Base-by-base conservation (phyloP, 2,797 vertebrate genomes). In the Micropoecilia bifurca region DNA sequence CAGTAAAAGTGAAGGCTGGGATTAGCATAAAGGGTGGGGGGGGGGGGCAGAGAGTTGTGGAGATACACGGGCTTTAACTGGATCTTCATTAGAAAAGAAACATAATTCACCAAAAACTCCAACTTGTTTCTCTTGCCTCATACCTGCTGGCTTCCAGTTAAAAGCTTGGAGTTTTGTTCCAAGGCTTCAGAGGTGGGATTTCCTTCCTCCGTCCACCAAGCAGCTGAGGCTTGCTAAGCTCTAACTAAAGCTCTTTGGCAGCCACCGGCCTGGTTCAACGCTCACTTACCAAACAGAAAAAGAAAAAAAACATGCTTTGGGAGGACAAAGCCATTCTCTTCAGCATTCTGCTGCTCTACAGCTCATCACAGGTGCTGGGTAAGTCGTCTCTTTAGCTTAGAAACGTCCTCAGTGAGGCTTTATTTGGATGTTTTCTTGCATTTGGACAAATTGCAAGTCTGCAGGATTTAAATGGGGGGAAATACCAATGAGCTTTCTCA, bases 291-390 rank as follows among this genome's bases (percentile, higher is more conserved):
- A 75, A 84, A 75, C 8, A 48, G 47, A 50, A 18, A 22, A 50
- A 20, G 6, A 50, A 22, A 6, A 25, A 53, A 25, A 53, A 25
- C 50, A 95, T 96, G 94, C 53, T 46, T 66, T 79, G 83, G 88
- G 53, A 83, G 74, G 47, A 45, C 80, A 87, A 63, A 73, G 59
- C 7, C 16, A n/a, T 85, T 80, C 72, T 90, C 61, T 57, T 93
- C 74, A 85, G 87, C 12, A 69, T 87, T 66, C 33, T 87, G 41
- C 71, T 61, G 0, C 10, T 92, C 77, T 79, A 22, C 86, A 63
- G 88, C 66, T 74, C 75, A 10, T 81, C 92, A 2, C 80, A 80
- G 73, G 80, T 76, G 46, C 71, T 28, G 46, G 93, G 94, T 95
- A 80, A 92, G 93, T 94, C 71, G 13, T 14, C 20, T 72, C 22